Evolutionary conservation across 2,113 vertebrate species (phyloP).

Genomic region (Tetraodon nigroviridis): DNA sequence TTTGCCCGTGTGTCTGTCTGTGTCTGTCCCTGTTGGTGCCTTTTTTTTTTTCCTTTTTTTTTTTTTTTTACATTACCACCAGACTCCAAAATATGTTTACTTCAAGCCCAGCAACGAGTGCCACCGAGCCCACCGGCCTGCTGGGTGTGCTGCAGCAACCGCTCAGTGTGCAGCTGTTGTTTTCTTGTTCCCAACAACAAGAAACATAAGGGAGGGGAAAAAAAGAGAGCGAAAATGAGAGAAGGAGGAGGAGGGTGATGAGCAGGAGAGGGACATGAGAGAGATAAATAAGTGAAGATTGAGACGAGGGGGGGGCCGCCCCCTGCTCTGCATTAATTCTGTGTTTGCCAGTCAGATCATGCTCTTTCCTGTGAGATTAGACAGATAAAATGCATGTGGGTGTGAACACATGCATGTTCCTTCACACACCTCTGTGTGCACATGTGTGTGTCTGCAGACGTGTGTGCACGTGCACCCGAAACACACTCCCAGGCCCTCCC

Average conservation of each 20-base stretch:
- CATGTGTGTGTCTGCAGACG: constrained; percentile 5
- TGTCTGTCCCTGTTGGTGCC: neutral
- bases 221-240: constrained; percentile 15
- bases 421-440: constrained; percentile 23
- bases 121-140: constrained; percentile 29
- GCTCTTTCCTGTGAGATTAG: constrained; percentile 71
- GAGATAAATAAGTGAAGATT: constrained; percentile 56
- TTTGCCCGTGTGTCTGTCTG: neutral
- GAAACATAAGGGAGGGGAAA: constrained; percentile 6
- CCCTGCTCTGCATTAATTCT: constrained; percentile 70
- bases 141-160: constrained; percentile 20
- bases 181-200: constrained; percentile 42
- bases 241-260: constrained; percentile 16
- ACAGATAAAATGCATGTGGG: constrained; percentile 60
- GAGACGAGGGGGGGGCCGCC: constrained; percentile 43
- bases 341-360: constrained; percentile 75
- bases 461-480: neutral
- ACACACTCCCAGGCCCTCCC: constrained; percentile 40
- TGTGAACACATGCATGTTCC: constrained; percentile 11
- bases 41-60: too few relatives aligned
- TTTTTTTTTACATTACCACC: too few relatives aligned
- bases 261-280: constrained; percentile 47
- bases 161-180: constrained; percentile 42
- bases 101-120: too few relatives aligned
- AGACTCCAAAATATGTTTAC: too few relatives aligned